A percentile compares a stretch with the other conserved stretches of the same genome.
Evolutionary conservation across 2,113 vertebrate species (phyloP).

Genomic region (Stictonetta naevosa): DNA sequence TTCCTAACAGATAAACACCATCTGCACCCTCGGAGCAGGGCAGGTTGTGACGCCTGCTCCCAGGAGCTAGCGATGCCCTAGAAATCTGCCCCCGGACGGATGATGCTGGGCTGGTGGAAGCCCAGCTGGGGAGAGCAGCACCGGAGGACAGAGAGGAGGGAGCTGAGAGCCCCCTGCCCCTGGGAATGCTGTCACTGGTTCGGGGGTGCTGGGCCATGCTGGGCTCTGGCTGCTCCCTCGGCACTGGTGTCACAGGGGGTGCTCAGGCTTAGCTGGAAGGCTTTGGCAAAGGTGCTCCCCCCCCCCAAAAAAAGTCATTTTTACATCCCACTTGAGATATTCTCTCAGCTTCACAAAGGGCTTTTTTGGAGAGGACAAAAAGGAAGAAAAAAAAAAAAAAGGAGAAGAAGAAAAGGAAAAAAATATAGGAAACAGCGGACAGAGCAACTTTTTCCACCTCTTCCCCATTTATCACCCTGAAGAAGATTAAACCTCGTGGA

Average conservation of each 20-base stretch:
- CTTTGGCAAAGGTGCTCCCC: no score
- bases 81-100: accelerated
- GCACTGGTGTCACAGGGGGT: neutral
- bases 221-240: neutral
- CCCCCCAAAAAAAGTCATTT: neutral
- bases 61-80: neutral
- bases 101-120: neutral
- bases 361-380: neutral
- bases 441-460: neutral
- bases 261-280: neutral
- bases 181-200: accelerated
- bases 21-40: neutral
- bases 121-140: neutral
- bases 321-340: neutral
- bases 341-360: neutral
- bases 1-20: neutral
- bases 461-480: neutral
- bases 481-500: neutral
- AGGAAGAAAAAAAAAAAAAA: neutral
- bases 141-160: neutral
- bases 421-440: neutral
- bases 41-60: neutral
- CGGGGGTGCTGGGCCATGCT: accelerated
- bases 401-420: neutral
- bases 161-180: neutral